These are phyloP conservation scores for Gouania willdenowi DNA, from an alignment of 2,797 vertebrate species.

Conservation along the genomic window DNA sequence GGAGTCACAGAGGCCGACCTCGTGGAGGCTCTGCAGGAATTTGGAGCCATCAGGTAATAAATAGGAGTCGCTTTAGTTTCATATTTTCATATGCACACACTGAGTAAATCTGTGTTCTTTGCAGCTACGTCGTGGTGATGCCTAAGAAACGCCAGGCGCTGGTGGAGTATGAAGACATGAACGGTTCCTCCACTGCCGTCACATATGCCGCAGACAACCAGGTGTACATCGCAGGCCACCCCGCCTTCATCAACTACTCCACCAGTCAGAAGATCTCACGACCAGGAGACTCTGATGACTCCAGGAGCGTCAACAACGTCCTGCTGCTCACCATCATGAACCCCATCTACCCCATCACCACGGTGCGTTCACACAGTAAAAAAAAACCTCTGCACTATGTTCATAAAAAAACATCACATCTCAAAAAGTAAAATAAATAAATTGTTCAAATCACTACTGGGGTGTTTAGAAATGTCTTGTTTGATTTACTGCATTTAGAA, in stretches of 20 bases:
- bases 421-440: too few species aligned
- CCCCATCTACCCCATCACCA: conserved; percentile 96
- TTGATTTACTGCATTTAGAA: too few species aligned
- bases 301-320: conserved; percentile 95
- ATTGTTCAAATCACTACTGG: too few species aligned
- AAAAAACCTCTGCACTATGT: too few species aligned
- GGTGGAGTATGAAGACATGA: too few species aligned
- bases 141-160: conserved; percentile 96
- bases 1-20: conserved; percentile 91
- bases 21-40: conserved; percentile 92
- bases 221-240: conserved; percentile 77
- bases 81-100: too few species aligned
- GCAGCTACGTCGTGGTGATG: conserved; percentile 99
- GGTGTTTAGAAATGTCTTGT: too few species aligned
- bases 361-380: too few species aligned
- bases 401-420: too few species aligned
- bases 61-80: too few species aligned
- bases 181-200: too few species aligned
- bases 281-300: conserved; percentile 91
- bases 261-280: conserved; percentile 96
- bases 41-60: conserved; percentile 92
- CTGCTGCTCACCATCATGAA: conserved; percentile 97
- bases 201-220: background rate
- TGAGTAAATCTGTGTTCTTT: too few species aligned
- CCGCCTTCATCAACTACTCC: conserved; percentile 97